Base-by-base conservation (phyloP, 2,888 invertebrate genomes). In the Parnassius glacialis region DNA sequence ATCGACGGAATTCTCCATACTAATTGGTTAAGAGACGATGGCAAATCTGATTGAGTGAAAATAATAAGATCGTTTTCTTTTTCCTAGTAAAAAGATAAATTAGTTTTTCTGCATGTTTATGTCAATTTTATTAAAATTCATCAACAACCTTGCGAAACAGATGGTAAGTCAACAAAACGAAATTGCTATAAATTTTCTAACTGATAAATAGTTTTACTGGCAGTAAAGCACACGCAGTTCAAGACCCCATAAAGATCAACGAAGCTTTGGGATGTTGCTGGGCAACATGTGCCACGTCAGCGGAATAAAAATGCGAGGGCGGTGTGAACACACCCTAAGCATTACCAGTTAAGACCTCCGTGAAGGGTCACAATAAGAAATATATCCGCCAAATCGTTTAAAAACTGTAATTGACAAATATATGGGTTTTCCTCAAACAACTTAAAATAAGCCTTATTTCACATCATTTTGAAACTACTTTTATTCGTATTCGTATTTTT, bases 221-320 rank as follows among this genome's bases (percentile, higher is more conserved):
- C 53, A n/a, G 5, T 52, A n/a, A 12, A 45, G 59, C 52, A 58
- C 43, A 47, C 52, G 43, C 50, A 55, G 60, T 60, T 57, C 52
- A 56, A 61, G 52, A 56, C 61, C 61, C 61, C 45, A 57, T 61
- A 61, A 61, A 61, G 61, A 61, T 60, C 54, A 60, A 55, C 16
- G 56, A 41, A 52, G 34, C 52, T 61, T 16, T 16, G 42, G 45
- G 12, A 57, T 50, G 41, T 41, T 51, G 45, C n/a, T 52, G n/a
- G 45, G 62, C 64, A 60, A 63, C 60, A 67, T 68, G 65, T 69
- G 73, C 73, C 58, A 58, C 67, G 76, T 78, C 81, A 75, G 76
- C 77, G 59, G 65, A 68, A 66, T 66, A 65, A 64, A 70, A 74
- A 71, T 68, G 71, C 72, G 73, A 71, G 78, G 78, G 77, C 67